Percentiles rank a stretch among this genome's conserved stretches.
phyloP scores from a whole-genome alignment of 2,888 invertebrate species.

The Cephus nigrinus region DNA sequence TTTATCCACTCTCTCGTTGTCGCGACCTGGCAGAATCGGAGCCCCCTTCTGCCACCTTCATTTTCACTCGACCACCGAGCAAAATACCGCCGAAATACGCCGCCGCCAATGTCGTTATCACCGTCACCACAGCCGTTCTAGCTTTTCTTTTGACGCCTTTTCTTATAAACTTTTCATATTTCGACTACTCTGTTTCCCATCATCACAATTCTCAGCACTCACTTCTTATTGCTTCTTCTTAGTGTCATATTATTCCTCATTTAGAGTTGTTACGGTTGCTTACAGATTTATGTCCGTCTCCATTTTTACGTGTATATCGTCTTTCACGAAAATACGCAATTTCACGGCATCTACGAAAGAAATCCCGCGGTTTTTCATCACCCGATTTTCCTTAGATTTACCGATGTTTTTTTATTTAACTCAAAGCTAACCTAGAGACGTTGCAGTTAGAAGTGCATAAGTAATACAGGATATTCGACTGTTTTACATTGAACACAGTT shows the following conservation, averaged over 20 bases:
- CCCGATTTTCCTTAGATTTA: neutral
- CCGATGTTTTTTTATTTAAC: neutral
- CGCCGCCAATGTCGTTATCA: neutral
- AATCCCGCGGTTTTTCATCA: neutral
- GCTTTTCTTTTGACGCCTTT: neutral
- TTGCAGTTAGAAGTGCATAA: neutral
- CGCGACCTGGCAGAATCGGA: neutral
- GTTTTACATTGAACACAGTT: neutral
- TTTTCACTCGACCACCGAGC: neutral
- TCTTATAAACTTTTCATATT: neutral
- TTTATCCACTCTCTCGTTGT: slow-evolving; percentile 1
- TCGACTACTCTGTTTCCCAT: neutral
- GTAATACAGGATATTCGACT: neutral
- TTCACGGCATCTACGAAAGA: neutral
- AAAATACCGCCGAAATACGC: neutral
- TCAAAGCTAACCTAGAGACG: neutral
- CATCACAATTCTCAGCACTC: neutral
- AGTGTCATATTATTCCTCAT: neutral
- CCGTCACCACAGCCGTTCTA: neutral
- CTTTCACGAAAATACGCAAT: neutral
- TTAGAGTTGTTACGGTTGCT: neutral
- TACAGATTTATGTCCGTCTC: neutral
- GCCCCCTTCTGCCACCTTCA: neutral
- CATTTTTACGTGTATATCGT: neutral
- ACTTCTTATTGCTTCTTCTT: neutral